A percentile compares a stretch with the other conserved stretches of the same genome.
Conservation (phyloP, 1,140 invertebrate genomes). For the Monochamus saltuarius region DNA sequence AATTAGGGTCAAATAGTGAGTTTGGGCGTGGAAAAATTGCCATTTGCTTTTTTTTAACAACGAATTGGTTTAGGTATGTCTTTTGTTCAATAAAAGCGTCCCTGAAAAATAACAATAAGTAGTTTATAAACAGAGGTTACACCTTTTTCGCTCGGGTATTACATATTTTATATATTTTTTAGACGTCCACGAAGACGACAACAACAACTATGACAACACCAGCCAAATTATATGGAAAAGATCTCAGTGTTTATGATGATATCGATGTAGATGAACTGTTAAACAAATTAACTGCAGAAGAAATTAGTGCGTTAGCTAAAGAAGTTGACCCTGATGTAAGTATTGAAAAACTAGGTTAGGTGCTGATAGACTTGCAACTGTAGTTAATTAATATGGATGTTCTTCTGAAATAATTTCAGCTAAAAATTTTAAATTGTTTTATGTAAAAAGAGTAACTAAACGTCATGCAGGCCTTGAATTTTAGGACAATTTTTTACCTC, state of each 20-base stretch:
- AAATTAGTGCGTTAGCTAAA: conserved; percentile 95
- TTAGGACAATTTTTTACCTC: conserved; percentile 95
- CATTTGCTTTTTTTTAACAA: conserved; percentile 14
- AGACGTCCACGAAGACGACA: conserved; percentile 83
- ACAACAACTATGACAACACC: conserved; percentile 85
- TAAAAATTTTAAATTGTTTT: not conserved
- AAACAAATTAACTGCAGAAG: conserved; percentile 89
- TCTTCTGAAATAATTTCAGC: not conserved
- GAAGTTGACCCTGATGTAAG: conserved; percentile 99
- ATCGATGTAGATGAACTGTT: conserved; percentile 97
- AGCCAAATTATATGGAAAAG: conserved; percentile 88
- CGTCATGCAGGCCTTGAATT: conserved; percentile 39
- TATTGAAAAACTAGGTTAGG: conserved; percentile 32
- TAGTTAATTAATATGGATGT: too few species aligned
- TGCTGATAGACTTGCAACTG: too few species aligned
- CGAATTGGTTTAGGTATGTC: conserved; percentile 20
- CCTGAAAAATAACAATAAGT: not conserved
- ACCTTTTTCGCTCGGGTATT: not conserved
- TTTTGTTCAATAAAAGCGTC: conserved; percentile 12
- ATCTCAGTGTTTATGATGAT: conserved; percentile 91
- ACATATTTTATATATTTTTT: conserved; percentile 51
- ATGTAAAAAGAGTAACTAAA: conserved; percentile 65
- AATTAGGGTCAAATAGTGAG: conserved; percentile 33
- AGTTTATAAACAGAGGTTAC: not conserved
- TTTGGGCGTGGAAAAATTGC: conserved; percentile 33